Evolutionary conservation across 2,113 vertebrate species (phyloP).

Genomic region (Paratilapia polleni): DNA sequence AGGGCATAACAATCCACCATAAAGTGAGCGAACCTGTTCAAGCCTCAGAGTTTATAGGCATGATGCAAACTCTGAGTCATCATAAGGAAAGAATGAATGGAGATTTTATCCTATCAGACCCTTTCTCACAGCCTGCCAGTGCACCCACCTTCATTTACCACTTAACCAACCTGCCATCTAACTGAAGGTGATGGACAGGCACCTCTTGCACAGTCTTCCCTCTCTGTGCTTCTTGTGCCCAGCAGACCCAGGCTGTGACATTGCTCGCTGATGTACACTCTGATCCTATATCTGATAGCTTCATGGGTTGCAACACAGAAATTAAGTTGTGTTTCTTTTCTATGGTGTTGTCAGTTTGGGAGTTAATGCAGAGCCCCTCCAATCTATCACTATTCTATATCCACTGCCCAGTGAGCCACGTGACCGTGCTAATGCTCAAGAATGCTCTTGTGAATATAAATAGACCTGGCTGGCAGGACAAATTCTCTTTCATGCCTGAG

Average conservation of each 20-base stretch:
- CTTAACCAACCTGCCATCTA: constrained; percentile 18
- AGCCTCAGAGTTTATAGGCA: constrained; percentile 15
- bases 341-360: constrained; percentile 8
- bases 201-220: neutral
- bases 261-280: constrained; percentile 3
- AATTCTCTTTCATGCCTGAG: constrained; percentile 75
- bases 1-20: constrained; percentile 44
- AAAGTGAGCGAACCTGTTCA: constrained; percentile 78
- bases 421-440: constrained; percentile 71
- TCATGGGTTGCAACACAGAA: neutral
- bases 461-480: constrained; percentile 70
- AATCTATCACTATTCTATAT: constrained; percentile 52
- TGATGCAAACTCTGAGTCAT: constrained; percentile 56
- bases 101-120: constrained; percentile 17
- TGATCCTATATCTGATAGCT: neutral
- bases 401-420: constrained; percentile 50
- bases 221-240: neutral
- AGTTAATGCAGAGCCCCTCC: constrained; percentile 30
- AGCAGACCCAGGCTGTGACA: constrained; percentile 8
- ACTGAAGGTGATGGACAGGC: neutral
- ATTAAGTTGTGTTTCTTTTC: neutral
- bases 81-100: constrained; percentile 1
- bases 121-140: neutral
- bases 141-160: constrained; percentile 6
- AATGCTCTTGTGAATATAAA: constrained; percentile 79